A percentile compares a stretch with the other conserved stretches of the same genome.
Conservation (phyloP, 2,888 invertebrate species). For the Prenolepis imparis region DNA sequence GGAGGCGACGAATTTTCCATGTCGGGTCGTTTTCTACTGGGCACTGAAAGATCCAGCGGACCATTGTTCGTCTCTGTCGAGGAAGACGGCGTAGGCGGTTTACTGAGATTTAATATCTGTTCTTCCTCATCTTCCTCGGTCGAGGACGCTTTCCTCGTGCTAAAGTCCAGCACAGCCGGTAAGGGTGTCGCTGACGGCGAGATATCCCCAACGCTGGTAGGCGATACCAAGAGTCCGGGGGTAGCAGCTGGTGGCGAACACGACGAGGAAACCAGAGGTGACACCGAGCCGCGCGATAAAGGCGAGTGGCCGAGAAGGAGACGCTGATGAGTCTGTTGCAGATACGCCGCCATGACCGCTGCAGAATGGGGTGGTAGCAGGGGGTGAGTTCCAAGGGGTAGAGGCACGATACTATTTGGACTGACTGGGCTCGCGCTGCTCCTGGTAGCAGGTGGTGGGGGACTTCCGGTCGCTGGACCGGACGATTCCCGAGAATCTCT, state of each 20-base stretch:
- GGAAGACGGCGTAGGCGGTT: slow-evolving; percentile 88
- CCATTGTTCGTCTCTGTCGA: slow-evolving; percentile 88
- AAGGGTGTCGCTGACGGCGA: slow-evolving; percentile 84
- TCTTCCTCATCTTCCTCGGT: slow-evolving; percentile 88
- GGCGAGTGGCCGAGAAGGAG: slow-evolving; percentile 90
- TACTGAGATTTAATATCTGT: slow-evolving; percentile 91
- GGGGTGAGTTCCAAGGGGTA: slow-evolving; percentile 90
- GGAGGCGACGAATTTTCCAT: slow-evolving; percentile 90
- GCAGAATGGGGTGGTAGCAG: slow-evolving; percentile 93
- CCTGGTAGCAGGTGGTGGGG: slow-evolving; percentile 88
- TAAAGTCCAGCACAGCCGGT: slow-evolving; percentile 92
- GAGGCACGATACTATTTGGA: slow-evolving; percentile 90
- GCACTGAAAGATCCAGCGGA: slow-evolving; percentile 93
- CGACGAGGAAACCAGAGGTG: slow-evolving; percentile 91
- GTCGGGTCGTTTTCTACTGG: slow-evolving; percentile 91
- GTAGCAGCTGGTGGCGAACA: slow-evolving; percentile 88
- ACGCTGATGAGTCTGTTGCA: slow-evolving; percentile 91
- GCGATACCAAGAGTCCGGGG: slow-evolving; percentile 88
- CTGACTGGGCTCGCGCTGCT: slow-evolving; percentile 88
- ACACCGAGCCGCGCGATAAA: slow-evolving; percentile 88
- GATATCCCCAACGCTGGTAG: slow-evolving; percentile 87
- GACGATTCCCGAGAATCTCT: slow-evolving; percentile 91
- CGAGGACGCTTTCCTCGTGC: slow-evolving; percentile 89
- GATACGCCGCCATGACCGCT: slow-evolving; percentile 92
- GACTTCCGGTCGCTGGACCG: slow-evolving; percentile 91